phyloP scores from a whole-genome alignment of 2,113 vertebrate species.

The Sardina pilchardus region DNA sequence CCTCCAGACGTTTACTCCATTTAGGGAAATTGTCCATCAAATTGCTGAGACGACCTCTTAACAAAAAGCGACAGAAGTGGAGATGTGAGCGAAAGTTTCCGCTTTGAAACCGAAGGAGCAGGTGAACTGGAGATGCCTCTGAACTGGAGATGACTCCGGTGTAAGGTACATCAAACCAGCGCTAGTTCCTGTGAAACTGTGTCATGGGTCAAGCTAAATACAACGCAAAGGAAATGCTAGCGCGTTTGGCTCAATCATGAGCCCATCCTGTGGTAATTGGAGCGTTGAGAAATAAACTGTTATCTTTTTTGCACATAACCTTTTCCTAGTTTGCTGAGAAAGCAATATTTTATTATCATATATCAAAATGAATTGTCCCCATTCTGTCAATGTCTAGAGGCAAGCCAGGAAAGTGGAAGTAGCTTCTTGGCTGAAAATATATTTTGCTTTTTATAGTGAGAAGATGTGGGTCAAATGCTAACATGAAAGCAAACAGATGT shows the following conservation, averaged over 20 bases:
- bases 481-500: constrained; percentile 40
- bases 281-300: constrained; percentile 62
- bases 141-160: not conserved
- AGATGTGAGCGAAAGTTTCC: not conserved
- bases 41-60: not conserved
- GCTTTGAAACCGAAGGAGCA: not conserved
- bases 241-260: constrained; percentile 49
- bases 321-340: constrained; percentile 69
- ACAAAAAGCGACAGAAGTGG: not conserved
- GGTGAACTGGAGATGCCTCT: not conserved
- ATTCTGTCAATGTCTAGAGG: constrained; percentile 70
- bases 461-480: constrained; percentile 58
- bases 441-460: constrained; percentile 45
- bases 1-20: constrained; percentile 1
- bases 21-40: not conserved
- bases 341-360: constrained; percentile 68
- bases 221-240: not conserved
- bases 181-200: not conserved
- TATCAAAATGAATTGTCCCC: constrained; percentile 73
- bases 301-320: constrained; percentile 58
- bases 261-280: constrained; percentile 64
- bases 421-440: constrained; percentile 55
- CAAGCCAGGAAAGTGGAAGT: constrained; percentile 56
- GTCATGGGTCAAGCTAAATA: not conserved
- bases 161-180: not conserved